phyloP scores from a whole-genome alignment of 1,140 invertebrate species.

The Drusus annulatus region DNA sequence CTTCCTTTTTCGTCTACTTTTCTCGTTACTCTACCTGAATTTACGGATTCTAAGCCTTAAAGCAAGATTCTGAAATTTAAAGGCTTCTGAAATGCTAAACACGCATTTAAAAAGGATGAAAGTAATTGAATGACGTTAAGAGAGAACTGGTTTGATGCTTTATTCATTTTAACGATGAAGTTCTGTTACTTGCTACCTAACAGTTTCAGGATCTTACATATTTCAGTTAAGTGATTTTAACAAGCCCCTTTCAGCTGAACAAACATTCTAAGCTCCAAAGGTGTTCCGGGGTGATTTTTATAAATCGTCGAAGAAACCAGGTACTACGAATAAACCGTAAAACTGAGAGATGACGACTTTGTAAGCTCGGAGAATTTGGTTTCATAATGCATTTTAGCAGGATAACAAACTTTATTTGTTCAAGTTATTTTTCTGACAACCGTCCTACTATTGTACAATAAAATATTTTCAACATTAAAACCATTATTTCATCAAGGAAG shows the following conservation, averaged over 20 bases:
- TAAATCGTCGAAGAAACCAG: constrained; percentile 5
- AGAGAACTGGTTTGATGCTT: no score
- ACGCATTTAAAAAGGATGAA: no score
- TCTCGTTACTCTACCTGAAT: constrained; percentile 9
- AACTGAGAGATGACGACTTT: background rate
- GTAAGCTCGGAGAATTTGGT: background rate
- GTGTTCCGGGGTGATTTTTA: background rate
- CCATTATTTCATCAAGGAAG: no score
- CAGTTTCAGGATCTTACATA: no score
- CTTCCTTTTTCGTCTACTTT: constrained; percentile 28
- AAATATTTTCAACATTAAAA: no score
- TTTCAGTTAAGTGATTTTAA: constrained; percentile 27
- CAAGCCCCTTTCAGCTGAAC: constrained; percentile 36
- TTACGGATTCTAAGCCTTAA: constrained; percentile 12
- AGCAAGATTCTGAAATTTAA: background rate
- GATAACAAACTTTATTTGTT: background rate
- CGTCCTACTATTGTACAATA: no score
- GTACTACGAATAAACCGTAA: background rate
- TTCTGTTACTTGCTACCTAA: no score
- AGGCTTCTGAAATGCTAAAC: background rate
- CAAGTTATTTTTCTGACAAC: no score
- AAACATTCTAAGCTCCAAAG: constrained; percentile 1
- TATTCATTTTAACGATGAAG: no score
- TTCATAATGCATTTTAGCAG: background rate
- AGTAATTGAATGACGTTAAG: no score